Conservation (phyloP, 1,140 invertebrate species). For the Araneus ventricosus region DNA sequence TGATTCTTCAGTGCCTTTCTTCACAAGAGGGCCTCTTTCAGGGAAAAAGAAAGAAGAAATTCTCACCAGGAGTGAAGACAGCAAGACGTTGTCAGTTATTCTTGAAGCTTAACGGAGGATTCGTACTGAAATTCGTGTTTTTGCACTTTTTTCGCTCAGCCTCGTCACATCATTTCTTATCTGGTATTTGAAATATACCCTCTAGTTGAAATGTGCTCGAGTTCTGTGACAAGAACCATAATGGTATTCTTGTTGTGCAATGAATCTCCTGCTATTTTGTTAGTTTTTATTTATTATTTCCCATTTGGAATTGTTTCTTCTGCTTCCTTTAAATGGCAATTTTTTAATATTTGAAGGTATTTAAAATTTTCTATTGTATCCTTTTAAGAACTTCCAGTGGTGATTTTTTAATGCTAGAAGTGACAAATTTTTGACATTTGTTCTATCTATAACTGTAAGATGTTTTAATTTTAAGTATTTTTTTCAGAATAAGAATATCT, state of each 20-base stretch:
- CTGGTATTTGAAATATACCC: slow-evolving; percentile 14
- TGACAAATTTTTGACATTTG: too few species aligned
- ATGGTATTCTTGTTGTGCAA: slow-evolving; percentile 3
- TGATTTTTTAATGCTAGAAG: too few species aligned
- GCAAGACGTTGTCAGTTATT: slow-evolving; percentile 61
- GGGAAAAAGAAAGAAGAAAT: slow-evolving; percentile 26
- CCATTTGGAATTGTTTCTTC: too few species aligned
- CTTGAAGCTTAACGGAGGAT: slow-evolving; percentile 51
- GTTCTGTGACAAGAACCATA: background rate
- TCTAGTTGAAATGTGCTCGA: background rate
- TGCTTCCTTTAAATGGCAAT: too few species aligned
- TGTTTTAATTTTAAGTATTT: too few species aligned
- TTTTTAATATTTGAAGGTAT: too few species aligned
- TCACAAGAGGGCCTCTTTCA: background rate
- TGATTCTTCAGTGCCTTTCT: background rate
- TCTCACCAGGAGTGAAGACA: slow-evolving; percentile 51
- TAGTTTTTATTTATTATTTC: too few species aligned
- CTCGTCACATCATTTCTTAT: slow-evolving; percentile 37
- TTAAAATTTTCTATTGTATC: too few species aligned
- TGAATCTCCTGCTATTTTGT: background rate
- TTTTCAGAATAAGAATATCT: too few species aligned
- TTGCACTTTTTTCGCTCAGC: background rate
- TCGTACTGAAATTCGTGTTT: slow-evolving; percentile 23
- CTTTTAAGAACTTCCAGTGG: too few species aligned
- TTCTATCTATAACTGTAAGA: too few species aligned